These are phyloP conservation scores for Drosophila asahinai DNA, from an alignment of 1,140 invertebrate genomes.

Conservation along the genomic window DNA sequence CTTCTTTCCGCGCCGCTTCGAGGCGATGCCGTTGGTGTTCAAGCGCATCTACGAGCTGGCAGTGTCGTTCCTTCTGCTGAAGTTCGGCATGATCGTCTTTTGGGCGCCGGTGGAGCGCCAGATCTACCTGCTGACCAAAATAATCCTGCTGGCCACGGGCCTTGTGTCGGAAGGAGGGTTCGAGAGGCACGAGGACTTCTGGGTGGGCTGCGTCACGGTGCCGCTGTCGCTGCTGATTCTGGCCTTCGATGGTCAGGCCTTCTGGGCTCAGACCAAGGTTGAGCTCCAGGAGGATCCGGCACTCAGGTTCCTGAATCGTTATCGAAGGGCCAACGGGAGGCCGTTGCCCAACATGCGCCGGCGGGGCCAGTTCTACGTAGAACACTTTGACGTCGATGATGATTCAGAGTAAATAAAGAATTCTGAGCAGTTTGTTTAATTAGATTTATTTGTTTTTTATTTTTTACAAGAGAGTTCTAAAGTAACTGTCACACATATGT, in stretches of 20 bases:
- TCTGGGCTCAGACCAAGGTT: not conserved
- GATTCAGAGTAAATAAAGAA: constrained; percentile 13
- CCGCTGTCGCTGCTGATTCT: constrained; percentile 39
- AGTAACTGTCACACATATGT: constrained; percentile 60
- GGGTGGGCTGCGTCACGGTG: constrained; percentile 33
- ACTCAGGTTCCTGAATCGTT: not conserved
- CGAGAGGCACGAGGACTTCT: not conserved
- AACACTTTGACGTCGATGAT: not conserved
- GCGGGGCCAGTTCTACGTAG: not conserved
- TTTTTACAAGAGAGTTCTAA: constrained; percentile 74
- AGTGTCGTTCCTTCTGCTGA: constrained; percentile 18
- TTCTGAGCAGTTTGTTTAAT: constrained; percentile 30
- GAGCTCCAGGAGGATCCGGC: not conserved
- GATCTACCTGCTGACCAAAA: not conserved
- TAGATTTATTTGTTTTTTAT: constrained; percentile 52
- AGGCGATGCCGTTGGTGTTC: not conserved
- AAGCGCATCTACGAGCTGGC: constrained; percentile 13
- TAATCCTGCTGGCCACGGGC: constrained; percentile 2
- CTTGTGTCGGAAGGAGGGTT: not conserved
- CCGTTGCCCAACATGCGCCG: not conserved
- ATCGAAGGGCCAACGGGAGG: not conserved
- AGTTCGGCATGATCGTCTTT: constrained; percentile 9
- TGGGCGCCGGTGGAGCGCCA: constrained; percentile 29
- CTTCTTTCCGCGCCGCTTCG: constrained; percentile 19
- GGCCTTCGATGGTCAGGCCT: constrained; percentile 11